A percentile compares a stretch with the other conserved stretches of the same genome.
Conservation (phyloP, 2,797 vertebrate genomes). For the Myripristis jacobus region DNA sequence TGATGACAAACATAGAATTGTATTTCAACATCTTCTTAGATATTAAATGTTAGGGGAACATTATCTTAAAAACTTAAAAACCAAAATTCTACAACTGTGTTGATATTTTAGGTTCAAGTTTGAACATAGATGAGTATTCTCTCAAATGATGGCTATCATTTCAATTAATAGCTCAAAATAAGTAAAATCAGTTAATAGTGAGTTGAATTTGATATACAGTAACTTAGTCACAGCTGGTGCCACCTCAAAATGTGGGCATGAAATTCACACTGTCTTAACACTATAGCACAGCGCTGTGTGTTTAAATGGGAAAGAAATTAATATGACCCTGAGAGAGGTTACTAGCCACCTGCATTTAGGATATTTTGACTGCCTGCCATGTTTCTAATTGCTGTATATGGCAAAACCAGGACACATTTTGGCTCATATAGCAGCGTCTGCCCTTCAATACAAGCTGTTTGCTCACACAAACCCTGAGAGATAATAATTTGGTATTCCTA, state of each 20-base stretch:
- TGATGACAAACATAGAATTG: too few species aligned
- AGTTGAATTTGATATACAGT: too few species aligned
- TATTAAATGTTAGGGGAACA: too few species aligned
- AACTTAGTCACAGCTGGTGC: background rate
- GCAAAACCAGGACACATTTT: slow-evolving; percentile 26
- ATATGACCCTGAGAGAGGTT: slow-evolving; percentile 55
- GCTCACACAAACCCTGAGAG: background rate
- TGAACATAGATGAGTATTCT: too few species aligned
- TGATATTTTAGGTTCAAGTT: background rate
- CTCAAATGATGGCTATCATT: too few species aligned
- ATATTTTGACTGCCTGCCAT: slow-evolving; percentile 45
- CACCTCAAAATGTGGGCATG: too few species aligned
- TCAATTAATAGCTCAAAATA: too few species aligned
- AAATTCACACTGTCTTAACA: slow-evolving; percentile 4
- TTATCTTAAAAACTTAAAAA: too few species aligned
- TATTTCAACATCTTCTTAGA: too few species aligned
- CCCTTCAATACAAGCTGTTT: background rate
- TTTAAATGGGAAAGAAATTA: slow-evolving; percentile 45
- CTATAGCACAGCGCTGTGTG: slow-evolving; percentile 18
- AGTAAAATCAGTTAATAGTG: too few species aligned
- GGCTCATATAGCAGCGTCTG: background rate
- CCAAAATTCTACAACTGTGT: background rate
- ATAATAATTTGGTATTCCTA: slow-evolving; percentile 14
- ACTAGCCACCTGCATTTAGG: slow-evolving; percentile 32
- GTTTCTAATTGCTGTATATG: slow-evolving; percentile 32